These are phyloP conservation scores for Campoplex nolae DNA, from an alignment of 2,888 invertebrate species.

Conservation along the genomic window DNA sequence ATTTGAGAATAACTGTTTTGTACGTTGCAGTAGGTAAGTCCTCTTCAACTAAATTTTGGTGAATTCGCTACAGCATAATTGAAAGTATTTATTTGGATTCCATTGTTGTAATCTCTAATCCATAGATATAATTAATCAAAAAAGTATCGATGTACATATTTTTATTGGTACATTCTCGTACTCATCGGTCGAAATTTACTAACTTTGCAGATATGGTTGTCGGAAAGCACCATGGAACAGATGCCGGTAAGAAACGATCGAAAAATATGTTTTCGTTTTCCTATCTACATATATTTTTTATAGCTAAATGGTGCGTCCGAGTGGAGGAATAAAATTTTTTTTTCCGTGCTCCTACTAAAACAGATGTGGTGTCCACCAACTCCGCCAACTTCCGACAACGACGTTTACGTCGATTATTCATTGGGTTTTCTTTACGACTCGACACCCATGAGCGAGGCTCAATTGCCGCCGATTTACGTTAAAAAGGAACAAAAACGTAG, in stretches of 20 bases:
- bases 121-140: background rate
- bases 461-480: constrained; percentile 92
- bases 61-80: constrained; percentile 65
- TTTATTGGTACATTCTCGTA: constrained; percentile 34
- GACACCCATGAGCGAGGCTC: constrained; percentile 90
- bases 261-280: constrained; percentile 24
- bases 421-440: constrained; percentile 94
- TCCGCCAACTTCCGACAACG: constrained; percentile 96
- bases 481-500: constrained; percentile 92
- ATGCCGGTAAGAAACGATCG: constrained; percentile 91
- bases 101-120: background rate
- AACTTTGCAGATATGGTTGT: constrained; percentile 91
- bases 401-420: constrained; percentile 95
- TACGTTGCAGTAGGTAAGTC: constrained; percentile 67
- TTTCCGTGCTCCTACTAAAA: constrained; percentile 58
- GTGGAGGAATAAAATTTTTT: constrained; percentile 12
- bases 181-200: constrained; percentile 71
- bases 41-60: constrained; percentile 68
- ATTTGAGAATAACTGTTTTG: constrained; percentile 26
- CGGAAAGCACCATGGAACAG: constrained; percentile 89
- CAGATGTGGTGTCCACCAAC: constrained; percentile 99
- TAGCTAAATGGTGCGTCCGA: background rate
- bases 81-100: constrained; percentile 15
- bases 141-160: background rate
- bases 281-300: background rate